A percentile compares a stretch with the other conserved stretches of the same genome.
Conservation (phyloP, 1,140 invertebrate species). For the Zaprionus ornatus region DNA sequence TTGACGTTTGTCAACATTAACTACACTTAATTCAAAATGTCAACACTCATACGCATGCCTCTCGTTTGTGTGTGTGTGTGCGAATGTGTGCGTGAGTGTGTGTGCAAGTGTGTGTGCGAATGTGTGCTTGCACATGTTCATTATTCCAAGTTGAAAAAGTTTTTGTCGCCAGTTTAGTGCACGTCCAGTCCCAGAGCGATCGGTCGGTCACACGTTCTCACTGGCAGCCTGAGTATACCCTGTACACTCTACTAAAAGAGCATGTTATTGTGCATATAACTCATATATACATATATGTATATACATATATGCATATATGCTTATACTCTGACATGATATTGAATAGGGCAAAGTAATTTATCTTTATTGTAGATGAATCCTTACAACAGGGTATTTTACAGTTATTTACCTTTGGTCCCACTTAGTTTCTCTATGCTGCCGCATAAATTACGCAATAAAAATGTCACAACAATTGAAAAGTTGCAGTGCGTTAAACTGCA, state of each 20-base stretch:
- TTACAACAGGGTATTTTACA: slow-evolving; percentile 13
- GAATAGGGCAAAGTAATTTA: neutral
- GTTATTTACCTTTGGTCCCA: neutral
- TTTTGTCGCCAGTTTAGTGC: slow-evolving; percentile 35
- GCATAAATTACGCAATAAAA: slow-evolving; percentile 59
- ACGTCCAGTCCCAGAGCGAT: slow-evolving; percentile 31
- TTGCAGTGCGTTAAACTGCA: slow-evolving; percentile 51
- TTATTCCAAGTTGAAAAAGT: slow-evolving; percentile 44
- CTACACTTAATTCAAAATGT: slow-evolving; percentile 78
- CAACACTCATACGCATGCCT: slow-evolving; percentile 41
- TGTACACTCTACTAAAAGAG: neutral
- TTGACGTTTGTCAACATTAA: slow-evolving; percentile 76
- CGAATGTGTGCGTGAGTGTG: neutral
- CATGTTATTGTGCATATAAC: neutral
- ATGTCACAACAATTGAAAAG: slow-evolving; percentile 55
- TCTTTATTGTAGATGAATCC: neutral
- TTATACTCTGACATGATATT: too few species aligned
- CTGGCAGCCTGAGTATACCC: slow-evolving; percentile 16
- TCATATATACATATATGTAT: too few species aligned
- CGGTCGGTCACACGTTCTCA: slow-evolving; percentile 41
- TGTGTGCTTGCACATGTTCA: slow-evolving; percentile 11
- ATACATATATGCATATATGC: too few species aligned
- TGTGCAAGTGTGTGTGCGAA: neutral
- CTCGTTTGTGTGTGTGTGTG: neutral
- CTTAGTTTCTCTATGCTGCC: slow-evolving; percentile 5